Percentiles rank a stretch among this genome's conserved stretches.
Conservation (phyloP, 2,797 vertebrate species). For the Hoplostethus atlanticus region DNA sequence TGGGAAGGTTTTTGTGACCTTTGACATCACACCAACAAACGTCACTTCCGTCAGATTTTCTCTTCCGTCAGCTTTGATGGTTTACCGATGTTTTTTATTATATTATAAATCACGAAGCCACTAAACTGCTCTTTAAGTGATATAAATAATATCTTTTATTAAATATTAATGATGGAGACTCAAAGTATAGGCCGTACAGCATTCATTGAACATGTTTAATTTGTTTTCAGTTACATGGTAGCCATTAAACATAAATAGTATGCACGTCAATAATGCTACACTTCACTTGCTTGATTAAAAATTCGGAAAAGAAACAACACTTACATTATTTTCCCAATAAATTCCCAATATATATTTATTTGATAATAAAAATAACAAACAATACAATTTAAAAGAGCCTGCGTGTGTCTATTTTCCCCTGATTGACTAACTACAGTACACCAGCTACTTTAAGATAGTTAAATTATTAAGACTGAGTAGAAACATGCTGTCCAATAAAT, state of each 20-base stretch:
- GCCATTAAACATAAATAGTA: slow-evolving; percentile 40
- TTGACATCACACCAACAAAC: slow-evolving; percentile 65
- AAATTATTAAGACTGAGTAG: slow-evolving; percentile 18
- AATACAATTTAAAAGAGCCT: slow-evolving; percentile 29
- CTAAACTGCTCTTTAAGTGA: neutral
- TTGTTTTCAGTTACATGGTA: slow-evolving; percentile 41
- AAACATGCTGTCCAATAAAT: slow-evolving; percentile 57
- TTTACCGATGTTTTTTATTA: neutral
- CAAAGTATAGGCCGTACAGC: neutral
- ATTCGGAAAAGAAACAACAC: slow-evolving; percentile 30
- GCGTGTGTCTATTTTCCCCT: slow-evolving; percentile 13
- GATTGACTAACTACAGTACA: slow-evolving; percentile 23
- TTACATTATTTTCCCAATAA: neutral
- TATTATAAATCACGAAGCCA: neutral
- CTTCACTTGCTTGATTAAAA: slow-evolving; percentile 24
- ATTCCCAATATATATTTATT: slow-evolving; percentile 40
- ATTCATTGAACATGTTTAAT: slow-evolving; percentile 42
- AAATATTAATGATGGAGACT: slow-evolving; percentile 4
- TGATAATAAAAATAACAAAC: slow-evolving; percentile 52
- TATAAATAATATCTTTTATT: neutral
- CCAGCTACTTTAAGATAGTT: slow-evolving; percentile 38
- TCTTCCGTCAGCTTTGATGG: neutral
- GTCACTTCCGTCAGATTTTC: slow-evolving; percentile 72
- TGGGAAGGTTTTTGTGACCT: slow-evolving; percentile 59
- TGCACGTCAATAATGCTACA: neutral